A percentile compares a stretch with the other conserved stretches of the same genome.
These are phyloP conservation scores for Melangyna quadrimaculata DNA, from an alignment of 2,888 invertebrate species.

Conservation along the genomic window DNA sequence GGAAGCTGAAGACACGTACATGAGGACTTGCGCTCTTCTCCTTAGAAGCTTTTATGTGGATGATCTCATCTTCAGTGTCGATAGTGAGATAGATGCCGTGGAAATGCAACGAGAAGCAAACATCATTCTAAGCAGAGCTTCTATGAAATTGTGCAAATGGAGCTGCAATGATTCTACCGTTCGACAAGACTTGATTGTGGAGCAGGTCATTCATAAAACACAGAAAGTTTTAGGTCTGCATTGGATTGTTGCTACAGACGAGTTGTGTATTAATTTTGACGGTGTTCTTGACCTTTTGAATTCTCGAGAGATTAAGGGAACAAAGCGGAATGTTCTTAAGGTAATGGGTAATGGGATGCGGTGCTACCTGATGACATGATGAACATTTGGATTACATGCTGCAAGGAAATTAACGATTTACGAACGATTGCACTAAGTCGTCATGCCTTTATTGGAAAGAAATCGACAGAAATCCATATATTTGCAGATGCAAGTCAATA, in stretches of 20 bases:
- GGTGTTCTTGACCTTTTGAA: not conserved
- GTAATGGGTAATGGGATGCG: conserved; percentile 18
- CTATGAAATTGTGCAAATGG: too few relatives aligned
- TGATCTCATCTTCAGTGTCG: too few relatives aligned
- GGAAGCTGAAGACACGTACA: conserved; percentile 1
- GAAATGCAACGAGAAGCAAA: too few relatives aligned
- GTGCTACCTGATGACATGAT: not conserved
- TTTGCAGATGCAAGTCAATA: conserved; percentile 36
- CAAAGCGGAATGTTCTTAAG: conserved; percentile 23
- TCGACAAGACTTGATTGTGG: not conserved
- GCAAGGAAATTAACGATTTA: conserved; percentile 11
- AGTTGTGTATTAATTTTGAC: conserved; percentile 14
- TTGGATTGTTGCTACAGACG: conserved; percentile 22
- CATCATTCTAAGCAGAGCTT: too few relatives aligned
- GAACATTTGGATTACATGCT: conserved; percentile 9
- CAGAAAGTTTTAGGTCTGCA: conserved; percentile 25
- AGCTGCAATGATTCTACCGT: not conserved
- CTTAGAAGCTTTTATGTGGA: too few relatives aligned
- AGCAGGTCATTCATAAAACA: not conserved
- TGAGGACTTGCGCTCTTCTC: conserved; percentile 36
- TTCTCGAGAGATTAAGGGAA: not conserved
- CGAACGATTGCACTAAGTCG: not conserved
- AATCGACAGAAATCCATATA: not conserved
- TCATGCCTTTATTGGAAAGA: not conserved
- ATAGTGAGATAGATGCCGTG: too few relatives aligned